These are phyloP conservation scores for Andrena flavipes DNA, from an alignment of 2,888 invertebrate species.

Conservation along the genomic window DNA sequence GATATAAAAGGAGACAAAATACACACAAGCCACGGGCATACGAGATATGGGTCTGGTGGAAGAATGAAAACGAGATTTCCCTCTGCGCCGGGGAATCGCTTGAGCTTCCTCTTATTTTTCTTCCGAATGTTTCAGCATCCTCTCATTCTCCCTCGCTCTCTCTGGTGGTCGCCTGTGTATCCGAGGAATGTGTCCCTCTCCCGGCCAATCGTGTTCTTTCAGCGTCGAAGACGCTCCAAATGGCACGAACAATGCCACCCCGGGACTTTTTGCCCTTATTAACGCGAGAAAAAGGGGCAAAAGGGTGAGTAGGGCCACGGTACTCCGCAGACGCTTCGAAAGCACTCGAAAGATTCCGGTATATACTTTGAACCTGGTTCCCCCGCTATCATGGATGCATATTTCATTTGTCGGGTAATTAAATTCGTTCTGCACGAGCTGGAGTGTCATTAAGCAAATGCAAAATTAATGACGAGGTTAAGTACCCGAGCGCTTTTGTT, in stretches of 20 bases:
- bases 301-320: not conserved
- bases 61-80: conserved; percentile 78
- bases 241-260: conserved; percentile 46
- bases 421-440: conserved; percentile 39
- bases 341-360: conserved; percentile 13
- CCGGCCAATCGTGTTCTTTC: conserved; percentile 59
- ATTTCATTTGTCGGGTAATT: conserved; percentile 49
- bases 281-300: conserved; percentile 1
- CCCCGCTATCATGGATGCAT: conserved; percentile 13
- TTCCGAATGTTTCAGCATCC: conserved; percentile 53
- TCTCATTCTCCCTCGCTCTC: not conserved
- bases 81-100: conserved; percentile 67
- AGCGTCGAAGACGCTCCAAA: conserved; percentile 55
- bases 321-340: conserved; percentile 1
- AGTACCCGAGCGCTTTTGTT: conserved; percentile 33
- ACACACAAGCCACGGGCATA: conserved; percentile 70
- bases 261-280: conserved; percentile 42
- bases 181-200: conserved; percentile 11
- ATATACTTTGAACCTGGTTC: not conserved
- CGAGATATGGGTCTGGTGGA: conserved; percentile 69
- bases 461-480: conserved; percentile 37
- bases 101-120: conserved; percentile 66
- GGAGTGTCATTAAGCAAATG: conserved; percentile 40
- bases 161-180: not conserved
- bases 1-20: conserved; percentile 80